Evolutionary conservation across 2,113 vertebrate species (phyloP), one percentile per base, ranked within the genome.

Genomic region (Heliornis fulica): DNA sequence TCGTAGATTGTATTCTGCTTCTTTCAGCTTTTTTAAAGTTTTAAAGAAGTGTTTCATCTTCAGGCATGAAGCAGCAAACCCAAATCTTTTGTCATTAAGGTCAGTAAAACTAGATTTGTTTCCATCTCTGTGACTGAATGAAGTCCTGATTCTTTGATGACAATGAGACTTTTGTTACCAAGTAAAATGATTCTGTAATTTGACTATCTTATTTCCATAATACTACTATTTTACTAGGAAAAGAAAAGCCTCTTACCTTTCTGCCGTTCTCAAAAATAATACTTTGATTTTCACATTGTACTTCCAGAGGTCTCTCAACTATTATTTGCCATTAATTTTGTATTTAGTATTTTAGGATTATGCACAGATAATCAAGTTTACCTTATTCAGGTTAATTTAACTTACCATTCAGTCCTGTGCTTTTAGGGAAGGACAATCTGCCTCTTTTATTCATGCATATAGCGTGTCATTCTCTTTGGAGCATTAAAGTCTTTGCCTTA

Each of bases 181-280:
- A 82, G 22, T 75, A 86, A 77, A 96, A 92, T 53, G 6, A 56
- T 63, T 87, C 87, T 86, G n/a, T 84, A 79, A 87, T 93, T 81
- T 89, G 68, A 48, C 46, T 60, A n/a, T 71, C 80, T 75, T 71
- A 90, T 93, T 96, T 78, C 65, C 53, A 60, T 72, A 83, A 75
- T 69, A 53, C 71, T 69, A 61, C 13, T 91, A 5, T 82, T 85
- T 66, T 76, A 26, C 57, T 93, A 95, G 51, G 77, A 96, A 95
- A 96, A 90, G 5, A 94, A 94, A 93, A 93, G 21, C 57, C 53
- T 83, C 81, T 95, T 98, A 83, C 95, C 84, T 95, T 84, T 57
- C 84, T 54, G 43, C 51, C 77, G 82, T 74, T 92, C 95, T 93
- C 97, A 85, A 93, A 83, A 95, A 91, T 53, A 85, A 28, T 54